These are phyloP conservation scores for Cinclus mexicanus DNA, from an alignment of 2,113 vertebrate species.

Conservation along the genomic window DNA sequence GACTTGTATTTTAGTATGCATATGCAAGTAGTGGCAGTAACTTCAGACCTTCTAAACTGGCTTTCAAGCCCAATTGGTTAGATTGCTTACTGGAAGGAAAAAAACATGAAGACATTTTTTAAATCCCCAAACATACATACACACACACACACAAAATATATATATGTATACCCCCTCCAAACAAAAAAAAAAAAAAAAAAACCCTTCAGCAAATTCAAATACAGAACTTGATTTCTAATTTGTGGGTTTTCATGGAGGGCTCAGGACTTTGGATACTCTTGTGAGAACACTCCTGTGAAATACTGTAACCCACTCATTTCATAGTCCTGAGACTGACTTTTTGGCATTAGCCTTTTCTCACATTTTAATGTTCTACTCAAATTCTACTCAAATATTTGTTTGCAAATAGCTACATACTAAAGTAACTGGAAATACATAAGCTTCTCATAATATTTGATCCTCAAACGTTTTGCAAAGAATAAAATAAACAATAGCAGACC, in stretches of 20 bases:
- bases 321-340: background rate
- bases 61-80: background rate
- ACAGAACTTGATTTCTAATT: background rate
- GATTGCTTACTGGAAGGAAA: background rate
- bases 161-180: no score
- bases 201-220: background rate
- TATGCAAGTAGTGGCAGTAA: background rate
- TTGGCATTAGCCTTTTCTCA: background rate
- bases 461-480: background rate
- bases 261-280: background rate
- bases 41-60: background rate
- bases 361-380: background rate
- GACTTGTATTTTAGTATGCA: background rate
- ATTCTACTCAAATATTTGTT: background rate
- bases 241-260: background rate
- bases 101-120: background rate
- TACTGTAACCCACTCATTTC: background rate
- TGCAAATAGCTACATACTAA: background rate
- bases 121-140: background rate
- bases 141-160: no score
- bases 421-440: background rate
- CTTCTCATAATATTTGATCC: background rate
- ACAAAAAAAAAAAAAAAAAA: background rate
- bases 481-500: background rate
- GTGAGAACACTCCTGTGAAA: background rate